Percentiles rank a stretch among this genome's conserved stretches.
These are phyloP conservation scores for Rhodophaea formosa DNA, from an alignment of 2,888 invertebrate genomes.

Conservation along the genomic window DNA sequence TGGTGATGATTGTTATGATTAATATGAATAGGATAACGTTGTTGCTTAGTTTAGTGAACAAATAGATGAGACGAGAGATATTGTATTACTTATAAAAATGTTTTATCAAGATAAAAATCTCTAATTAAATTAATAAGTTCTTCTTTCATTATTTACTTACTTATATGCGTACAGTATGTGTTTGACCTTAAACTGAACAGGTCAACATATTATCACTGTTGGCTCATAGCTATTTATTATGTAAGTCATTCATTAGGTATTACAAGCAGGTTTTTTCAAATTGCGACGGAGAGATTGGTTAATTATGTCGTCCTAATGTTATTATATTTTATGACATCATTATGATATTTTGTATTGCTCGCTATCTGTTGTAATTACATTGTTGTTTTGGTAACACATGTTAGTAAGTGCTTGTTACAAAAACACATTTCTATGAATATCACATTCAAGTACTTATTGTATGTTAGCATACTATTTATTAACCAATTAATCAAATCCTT, in stretches of 20 bases:
- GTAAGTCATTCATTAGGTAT: conserved; percentile 29
- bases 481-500: neutral
- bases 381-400: neutral
- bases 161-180: too few species aligned
- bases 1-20: too few species aligned
- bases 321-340: neutral
- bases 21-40: too few species aligned
- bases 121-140: neutral
- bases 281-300: conserved; percentile 1
- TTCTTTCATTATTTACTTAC: neutral
- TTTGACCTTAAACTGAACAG: conserved; percentile 31
- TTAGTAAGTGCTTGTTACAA: neutral
- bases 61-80: too few species aligned
- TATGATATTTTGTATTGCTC: conserved; percentile 3
- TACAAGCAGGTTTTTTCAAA: conserved; percentile 25
- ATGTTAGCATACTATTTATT: too few species aligned
- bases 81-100: too few species aligned
- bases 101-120: too few species aligned
- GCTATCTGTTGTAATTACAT: conserved; percentile 1
- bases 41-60: too few species aligned
- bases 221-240: conserved; percentile 28
- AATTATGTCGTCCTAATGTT: neutral
- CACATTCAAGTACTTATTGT: neutral
- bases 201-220: conserved; percentile 30
- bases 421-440: neutral